Evolutionary conservation across 2,797 vertebrate species (phyloP).

Genomic region (Yasuhikotakia modesta): DNA sequence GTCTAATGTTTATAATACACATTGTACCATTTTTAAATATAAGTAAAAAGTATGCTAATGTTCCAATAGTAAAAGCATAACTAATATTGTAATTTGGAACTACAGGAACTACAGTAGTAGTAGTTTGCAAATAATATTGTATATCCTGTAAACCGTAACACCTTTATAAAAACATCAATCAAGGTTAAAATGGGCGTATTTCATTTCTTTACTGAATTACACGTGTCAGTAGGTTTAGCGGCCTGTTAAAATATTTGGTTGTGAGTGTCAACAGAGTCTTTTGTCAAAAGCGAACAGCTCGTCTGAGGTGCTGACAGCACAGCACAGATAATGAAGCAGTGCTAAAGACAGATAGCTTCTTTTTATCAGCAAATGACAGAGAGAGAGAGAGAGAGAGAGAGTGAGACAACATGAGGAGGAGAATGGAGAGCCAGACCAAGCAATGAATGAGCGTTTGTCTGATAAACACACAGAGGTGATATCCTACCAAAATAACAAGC

Average conservation of each 20-base stretch:
- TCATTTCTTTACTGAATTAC: too few species aligned
- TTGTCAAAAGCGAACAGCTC: slow-evolving; percentile 63
- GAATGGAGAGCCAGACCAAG: slow-evolving; percentile 10
- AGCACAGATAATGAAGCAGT: slow-evolving; percentile 57
- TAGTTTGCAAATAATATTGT: too few species aligned
- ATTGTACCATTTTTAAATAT: too few species aligned
- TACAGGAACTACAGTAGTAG: too few species aligned
- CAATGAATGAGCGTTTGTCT: slow-evolving; percentile 50
- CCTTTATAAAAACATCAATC: slow-evolving; percentile 25
- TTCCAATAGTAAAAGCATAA: too few species aligned
- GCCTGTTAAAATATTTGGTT: slow-evolving; percentile 71
- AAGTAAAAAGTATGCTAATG: too few species aligned
- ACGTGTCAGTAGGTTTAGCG: slow-evolving; percentile 64
- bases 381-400: too few species aligned
- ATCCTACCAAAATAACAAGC: slow-evolving; percentile 14
- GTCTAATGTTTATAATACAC: too few species aligned
- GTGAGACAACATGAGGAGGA: slow-evolving; percentile 45
- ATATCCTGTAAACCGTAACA: slow-evolving; percentile 32
- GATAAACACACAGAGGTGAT: slow-evolving; percentile 42
- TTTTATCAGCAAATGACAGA: slow-evolving; percentile 41
- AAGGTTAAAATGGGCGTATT: slow-evolving; percentile 12
- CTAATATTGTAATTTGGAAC: too few species aligned
- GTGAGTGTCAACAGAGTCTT: slow-evolving; percentile 63
- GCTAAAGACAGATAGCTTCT: slow-evolving; percentile 68
- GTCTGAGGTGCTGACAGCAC: slow-evolving; percentile 51